Base-by-base conservation (phyloP, 2,888 invertebrate species). In the Eupithecia exiguata region DNA sequence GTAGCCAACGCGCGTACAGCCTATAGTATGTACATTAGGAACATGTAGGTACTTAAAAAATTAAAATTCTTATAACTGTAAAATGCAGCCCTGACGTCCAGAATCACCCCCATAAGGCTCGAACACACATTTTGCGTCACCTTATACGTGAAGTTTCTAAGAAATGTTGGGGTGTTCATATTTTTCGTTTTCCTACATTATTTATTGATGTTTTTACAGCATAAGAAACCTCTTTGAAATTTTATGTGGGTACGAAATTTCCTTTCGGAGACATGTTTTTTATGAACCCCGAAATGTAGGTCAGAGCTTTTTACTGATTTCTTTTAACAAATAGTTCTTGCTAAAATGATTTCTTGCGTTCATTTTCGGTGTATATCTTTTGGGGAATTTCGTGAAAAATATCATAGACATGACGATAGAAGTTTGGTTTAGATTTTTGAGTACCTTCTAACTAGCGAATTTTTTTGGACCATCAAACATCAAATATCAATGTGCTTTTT, bases 231-330 rank as follows among this genome's bases (percentile, higher is more conserved):
- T 58, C 53, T 62, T 67, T 66, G 18, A 35, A 67, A 49, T 71
- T 71, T 74, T 62, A 71, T 74, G 66, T 53, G 66, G 30, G 66
- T 61, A 61, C 62, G 71, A 66, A 71, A 71, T 71, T 49, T 71
- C 62, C 69, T 74, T 35, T 69, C 43, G n/a, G 65, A 58, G 36
- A 68, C 68, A 63, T 35, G 49, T 68, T 74, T 70, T 68, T 74
- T 58, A 70, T 58, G 62, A 35, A 35, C 62, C 30, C 35, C 18
- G 62, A 62, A 35, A 62, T 35, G 35, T 35, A 35, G 35, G 62
- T 62, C 35, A 62, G 62, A 35, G 9, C 35, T 18, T 9, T 62
- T 18, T 62, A 35, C 35, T 35, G 62, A 62, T 35, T 18, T 62
- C 35, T 62, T 35, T 35, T 1, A 9, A 35, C 1, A 61, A 25